Evolutionary conservation across 1,140 invertebrate species (phyloP), one percentile per base, ranked within the genome.

Genomic region (Bombus ignitus): DNA sequence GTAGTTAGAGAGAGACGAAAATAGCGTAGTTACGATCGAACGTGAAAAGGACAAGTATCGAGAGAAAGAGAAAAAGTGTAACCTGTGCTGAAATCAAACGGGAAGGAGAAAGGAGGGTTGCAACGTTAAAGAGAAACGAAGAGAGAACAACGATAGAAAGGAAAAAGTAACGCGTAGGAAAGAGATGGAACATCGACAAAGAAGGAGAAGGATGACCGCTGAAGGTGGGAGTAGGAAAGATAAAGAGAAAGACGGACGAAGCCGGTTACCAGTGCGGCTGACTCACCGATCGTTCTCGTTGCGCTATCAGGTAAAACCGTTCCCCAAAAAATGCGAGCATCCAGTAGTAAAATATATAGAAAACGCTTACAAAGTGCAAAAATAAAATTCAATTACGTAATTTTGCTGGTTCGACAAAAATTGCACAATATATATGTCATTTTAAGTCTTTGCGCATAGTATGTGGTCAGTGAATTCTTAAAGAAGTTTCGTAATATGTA

Each of bases 261-360:
- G 87, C 88, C 84, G 75, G 87, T 89, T 89, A 89, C 84, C 76
- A 77, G 73, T 57, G 47, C 73, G 88, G 88, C 85, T 90, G 89
- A 90, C 85, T 90, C 89, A 90, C 81, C 73, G 81, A 74, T 81
- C 71, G 71, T 87, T 81, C 73, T 74, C 65, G 59, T 84, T 84
- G 77, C 85, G 80, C 84, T 81, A 74, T 76, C 89, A 76, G 75
- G 81, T 90, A 57, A 83, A 89, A 81, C 80, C 15, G 62, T 76
- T 66, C 47, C 77, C 70, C 85, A 66, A 89, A 89, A 88, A 87
- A 89, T 87, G 39, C 72, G 73, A 87, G 35, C 83, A 39, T 59
- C 28, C 53, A 53, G 39, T 84, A 80, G 28, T 72, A 80, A 44
- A 76, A 84, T 73, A 42, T 81, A 72, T 62, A 39, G 75, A 65